Evolutionary conservation across 1,140 invertebrate species (phyloP).

Genomic region (Zaprionus ghesquierei): DNA sequence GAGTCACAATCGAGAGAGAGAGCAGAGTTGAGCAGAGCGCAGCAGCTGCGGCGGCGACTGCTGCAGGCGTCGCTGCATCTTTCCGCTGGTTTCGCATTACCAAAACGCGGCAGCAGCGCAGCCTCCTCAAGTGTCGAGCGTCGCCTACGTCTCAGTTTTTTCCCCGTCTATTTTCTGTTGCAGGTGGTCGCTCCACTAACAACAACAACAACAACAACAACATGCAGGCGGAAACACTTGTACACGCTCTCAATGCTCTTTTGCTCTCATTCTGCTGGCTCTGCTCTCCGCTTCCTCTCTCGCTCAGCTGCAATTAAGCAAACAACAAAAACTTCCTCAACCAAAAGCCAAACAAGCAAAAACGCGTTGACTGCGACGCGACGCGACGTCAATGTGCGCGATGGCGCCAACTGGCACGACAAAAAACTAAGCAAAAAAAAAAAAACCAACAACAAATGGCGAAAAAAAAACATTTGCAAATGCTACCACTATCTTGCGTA

Average conservation of each 20-base stretch:
- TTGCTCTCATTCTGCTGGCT: slow-evolving; percentile 19
- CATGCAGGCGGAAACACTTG: slow-evolving; percentile 32
- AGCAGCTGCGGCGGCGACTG: slow-evolving; percentile 9
- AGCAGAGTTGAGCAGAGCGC: neutral
- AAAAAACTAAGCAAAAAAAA: slow-evolving; percentile 24
- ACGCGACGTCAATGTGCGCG: slow-evolving; percentile 15
- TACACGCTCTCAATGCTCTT: slow-evolving; percentile 16
- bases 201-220: neutral
- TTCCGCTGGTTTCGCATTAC: slow-evolving; percentile 39
- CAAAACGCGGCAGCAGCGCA: slow-evolving; percentile 3
- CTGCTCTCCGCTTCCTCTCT: neutral
- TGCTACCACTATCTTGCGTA: slow-evolving; percentile 52
- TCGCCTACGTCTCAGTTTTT: neutral
- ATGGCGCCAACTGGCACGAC: slow-evolving; percentile 68
- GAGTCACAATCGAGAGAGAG: too few species aligned
- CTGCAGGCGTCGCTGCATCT: slow-evolving; percentile 21
- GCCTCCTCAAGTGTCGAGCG: slow-evolving; percentile 33
- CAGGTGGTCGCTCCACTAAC: slow-evolving; percentile 34
- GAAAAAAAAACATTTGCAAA: slow-evolving; percentile 50
- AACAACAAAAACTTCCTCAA: slow-evolving; percentile 14
- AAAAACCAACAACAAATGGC: slow-evolving; percentile 7
- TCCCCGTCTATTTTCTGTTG: slow-evolving; percentile 29
- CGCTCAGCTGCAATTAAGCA: neutral
- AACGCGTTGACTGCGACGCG: slow-evolving; percentile 22
- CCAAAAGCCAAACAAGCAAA: slow-evolving; percentile 22